Percentiles rank a stretch among this genome's conserved stretches.
phyloP scores from a whole-genome alignment of 2,113 vertebrate species.

The Candoia aspera region DNA sequence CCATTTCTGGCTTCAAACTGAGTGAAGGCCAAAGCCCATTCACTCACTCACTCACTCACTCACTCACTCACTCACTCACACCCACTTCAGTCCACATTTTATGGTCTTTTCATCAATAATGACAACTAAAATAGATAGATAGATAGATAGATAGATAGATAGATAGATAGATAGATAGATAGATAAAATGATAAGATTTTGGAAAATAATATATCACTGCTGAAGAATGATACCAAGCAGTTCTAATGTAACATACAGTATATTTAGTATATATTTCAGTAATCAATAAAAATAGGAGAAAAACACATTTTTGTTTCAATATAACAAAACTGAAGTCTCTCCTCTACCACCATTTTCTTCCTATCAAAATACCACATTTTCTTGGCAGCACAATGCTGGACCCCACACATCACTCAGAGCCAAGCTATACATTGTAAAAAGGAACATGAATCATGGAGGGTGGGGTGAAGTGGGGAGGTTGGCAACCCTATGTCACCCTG shows the following conservation, averaged over 20 bases:
- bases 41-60: neutral
- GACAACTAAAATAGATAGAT: too few species aligned
- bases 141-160: too few species aligned
- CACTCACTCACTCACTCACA: neutral
- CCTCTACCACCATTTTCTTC: neutral
- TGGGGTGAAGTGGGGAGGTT: neutral
- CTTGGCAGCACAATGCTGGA: neutral
- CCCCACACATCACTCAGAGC: too few species aligned
- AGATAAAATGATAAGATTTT: neutral
- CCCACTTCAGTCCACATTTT: neutral
- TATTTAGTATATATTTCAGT: neutral
- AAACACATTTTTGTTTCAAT: neutral
- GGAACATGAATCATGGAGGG: neutral
- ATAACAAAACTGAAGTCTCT: neutral
- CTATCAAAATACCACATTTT: neutral
- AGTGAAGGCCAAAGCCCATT: neutral
- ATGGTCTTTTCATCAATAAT: neutral
- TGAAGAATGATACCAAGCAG: neutral
- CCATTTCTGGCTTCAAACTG: neutral
- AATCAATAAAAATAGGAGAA: neutral
- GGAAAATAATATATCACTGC: neutral
- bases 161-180: too few species aligned
- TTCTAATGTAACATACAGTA: neutral
- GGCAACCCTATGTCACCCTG: neutral
- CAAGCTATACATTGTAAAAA: neutral